Evolutionary conservation across 35 echinoderm and acorn worm genomes (phyloP).

Genomic region (Amphiura filiformis): DNA sequence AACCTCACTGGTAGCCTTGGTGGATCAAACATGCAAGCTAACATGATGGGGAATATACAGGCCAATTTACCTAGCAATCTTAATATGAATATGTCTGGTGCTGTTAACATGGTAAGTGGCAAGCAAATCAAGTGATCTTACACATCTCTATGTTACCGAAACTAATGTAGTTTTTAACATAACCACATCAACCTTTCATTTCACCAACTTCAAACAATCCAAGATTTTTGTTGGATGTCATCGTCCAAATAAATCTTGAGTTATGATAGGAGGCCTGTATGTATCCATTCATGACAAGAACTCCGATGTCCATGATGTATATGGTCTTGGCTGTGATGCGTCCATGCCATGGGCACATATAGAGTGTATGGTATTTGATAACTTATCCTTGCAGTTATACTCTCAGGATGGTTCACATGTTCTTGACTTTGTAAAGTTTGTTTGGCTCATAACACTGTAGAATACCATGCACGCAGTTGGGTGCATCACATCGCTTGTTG

Average conservation of each 20-base stretch:
- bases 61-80: constrained; percentile 33
- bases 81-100: constrained; percentile 50
- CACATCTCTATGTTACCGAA: not conserved
- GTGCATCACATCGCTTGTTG: too few relatives aligned
- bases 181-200: too few relatives aligned
- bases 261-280: not conserved
- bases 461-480: too few relatives aligned
- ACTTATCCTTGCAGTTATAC: too few relatives aligned
- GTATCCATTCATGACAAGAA: not conserved
- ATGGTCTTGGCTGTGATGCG: too few relatives aligned
- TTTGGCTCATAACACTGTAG: too few relatives aligned
- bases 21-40: constrained; percentile 31
- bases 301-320: too few relatives aligned
- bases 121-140: not conserved
- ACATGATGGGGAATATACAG: constrained; percentile 51
- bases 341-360: too few relatives aligned
- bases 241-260: not conserved
- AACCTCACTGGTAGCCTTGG: constrained; percentile 24
- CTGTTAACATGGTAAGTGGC: constrained; percentile 54
- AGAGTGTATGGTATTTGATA: too few relatives aligned
- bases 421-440: too few relatives aligned
- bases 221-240: not conserved
- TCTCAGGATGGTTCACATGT: too few relatives aligned
- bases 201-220: not conserved
- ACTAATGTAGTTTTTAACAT: not conserved